Base-by-base conservation (phyloP, 2,888 invertebrate species). In the Pyrochroa serraticornis region DNA sequence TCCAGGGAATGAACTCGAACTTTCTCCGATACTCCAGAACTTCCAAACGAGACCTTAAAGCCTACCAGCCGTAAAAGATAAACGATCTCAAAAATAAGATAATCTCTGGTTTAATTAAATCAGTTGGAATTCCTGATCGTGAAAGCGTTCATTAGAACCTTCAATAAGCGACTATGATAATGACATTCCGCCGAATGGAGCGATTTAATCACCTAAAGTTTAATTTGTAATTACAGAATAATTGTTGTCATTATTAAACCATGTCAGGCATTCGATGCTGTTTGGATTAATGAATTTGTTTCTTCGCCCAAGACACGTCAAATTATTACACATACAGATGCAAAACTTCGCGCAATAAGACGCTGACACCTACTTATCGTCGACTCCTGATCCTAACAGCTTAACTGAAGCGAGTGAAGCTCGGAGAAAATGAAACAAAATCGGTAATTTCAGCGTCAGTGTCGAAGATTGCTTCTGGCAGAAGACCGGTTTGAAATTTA, bases 151-250 rank as follows among this genome's bases (percentile, higher is more conserved):
- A 67, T 70, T 68, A 65, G 62, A 64, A 56, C 60, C 63, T 65
- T 67, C 68, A 70, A 69, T 69, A 70, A 68, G 64, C 68, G 70
- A 66, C 67, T 67, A 67, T 65, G 67, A 71, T 72, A 70, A 72
- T 71, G 70, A 71, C 71, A 62, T 69, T 71, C 69, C 67, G 63
- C 60, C 65, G 69, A 69, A 69, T 67, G 66, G 66, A 63, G 65
- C 69, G 67, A 71, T 71, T 71, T 71, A 69, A 71, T 72, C 69
- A 66, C 67, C 64, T 65, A 66, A 71, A 71, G 70, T 72, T 73
- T 71, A 71, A 73, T 72, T 72, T 66, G 68, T 70, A 70, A 73
- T 73, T 71, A 70, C 67, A 62, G 61, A 66, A 67, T 72, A 73
- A 73, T 73, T 72, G 70, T 65, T 64, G 66, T 62, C 66, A 69